phyloP scores from a whole-genome alignment of 2,113 vertebrate genomes.

The Acanthochromis polyacanthus region DNA sequence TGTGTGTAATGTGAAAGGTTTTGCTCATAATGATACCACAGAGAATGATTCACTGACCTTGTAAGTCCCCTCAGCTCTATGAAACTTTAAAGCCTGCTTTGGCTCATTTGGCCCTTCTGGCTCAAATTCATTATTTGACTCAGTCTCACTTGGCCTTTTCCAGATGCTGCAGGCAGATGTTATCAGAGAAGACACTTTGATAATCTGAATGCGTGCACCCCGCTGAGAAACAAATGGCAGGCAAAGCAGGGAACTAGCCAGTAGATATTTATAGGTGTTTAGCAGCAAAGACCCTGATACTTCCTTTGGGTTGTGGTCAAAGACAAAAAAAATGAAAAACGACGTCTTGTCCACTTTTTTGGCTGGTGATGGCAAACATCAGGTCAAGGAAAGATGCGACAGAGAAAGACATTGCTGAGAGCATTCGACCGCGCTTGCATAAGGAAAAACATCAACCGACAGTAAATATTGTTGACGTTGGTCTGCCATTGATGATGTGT shows the following conservation, averaged over 20 bases:
- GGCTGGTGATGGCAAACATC: too few relatives aligned
- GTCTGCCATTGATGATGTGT: too few relatives aligned
- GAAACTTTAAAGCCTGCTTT: neutral
- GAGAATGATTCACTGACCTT: neutral
- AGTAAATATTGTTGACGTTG: too few relatives aligned
- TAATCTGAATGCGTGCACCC: neutral
- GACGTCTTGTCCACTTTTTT: too few relatives aligned
- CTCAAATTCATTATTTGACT: neutral
- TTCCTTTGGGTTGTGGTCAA: neutral
- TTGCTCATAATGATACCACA: neutral
- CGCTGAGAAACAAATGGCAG: neutral
- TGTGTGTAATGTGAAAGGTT: neutral
- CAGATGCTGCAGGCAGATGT: neutral
- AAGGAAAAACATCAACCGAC: too few relatives aligned
- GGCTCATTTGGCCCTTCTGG: constrained; percentile 3
- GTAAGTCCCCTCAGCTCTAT: neutral
- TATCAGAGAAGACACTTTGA: neutral
- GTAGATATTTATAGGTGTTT: neutral
- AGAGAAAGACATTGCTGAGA: too few relatives aligned
- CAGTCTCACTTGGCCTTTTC: neutral
- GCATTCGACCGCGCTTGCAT: too few relatives aligned
- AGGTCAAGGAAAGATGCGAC: too few relatives aligned
- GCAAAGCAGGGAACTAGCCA: too few relatives aligned
- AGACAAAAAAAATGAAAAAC: too few relatives aligned
- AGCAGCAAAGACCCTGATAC: neutral